A percentile compares a stretch with the other conserved stretches of the same genome.
Conservation (phyloP, 2,113 vertebrate genomes). For the Paradoxurus hermaphroditus region DNA sequence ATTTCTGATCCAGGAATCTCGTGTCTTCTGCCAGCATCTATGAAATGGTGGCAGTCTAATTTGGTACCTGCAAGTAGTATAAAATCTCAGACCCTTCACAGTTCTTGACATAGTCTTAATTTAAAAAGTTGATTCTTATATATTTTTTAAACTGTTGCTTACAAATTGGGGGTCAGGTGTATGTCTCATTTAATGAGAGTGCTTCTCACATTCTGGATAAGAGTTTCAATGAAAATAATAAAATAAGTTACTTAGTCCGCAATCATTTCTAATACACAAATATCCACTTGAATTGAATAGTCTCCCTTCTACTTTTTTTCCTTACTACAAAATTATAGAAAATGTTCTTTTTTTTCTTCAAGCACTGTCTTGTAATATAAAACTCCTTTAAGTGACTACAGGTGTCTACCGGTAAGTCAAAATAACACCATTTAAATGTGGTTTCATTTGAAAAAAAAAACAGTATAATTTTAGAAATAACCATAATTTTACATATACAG, state of each 20-base stretch:
- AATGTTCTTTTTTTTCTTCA: neutral
- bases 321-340: neutral
- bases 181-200: neutral
- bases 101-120: neutral
- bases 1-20: neutral
- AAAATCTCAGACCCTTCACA: neutral
- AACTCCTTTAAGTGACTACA: slow-evolving; percentile 15
- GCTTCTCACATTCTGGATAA: neutral
- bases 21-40: neutral
- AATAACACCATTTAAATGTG: slow-evolving; percentile 45
- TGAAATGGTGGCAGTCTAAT: neutral
- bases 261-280: neutral
- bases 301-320: neutral
- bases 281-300: neutral
- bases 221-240: neutral
- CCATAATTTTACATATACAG: slow-evolving; percentile 58
- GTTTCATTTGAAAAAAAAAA: slow-evolving; percentile 41
- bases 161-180: neutral
- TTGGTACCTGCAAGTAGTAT: neutral
- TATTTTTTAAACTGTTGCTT: neutral
- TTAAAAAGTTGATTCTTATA: neutral
- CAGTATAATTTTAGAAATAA: slow-evolving; percentile 65
- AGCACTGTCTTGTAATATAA: neutral
- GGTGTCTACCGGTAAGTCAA: slow-evolving; percentile 46
- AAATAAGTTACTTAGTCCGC: neutral